Evolutionary conservation across 2,797 vertebrate species (phyloP).

Genomic region (Phoxinus dragarum): DNA sequence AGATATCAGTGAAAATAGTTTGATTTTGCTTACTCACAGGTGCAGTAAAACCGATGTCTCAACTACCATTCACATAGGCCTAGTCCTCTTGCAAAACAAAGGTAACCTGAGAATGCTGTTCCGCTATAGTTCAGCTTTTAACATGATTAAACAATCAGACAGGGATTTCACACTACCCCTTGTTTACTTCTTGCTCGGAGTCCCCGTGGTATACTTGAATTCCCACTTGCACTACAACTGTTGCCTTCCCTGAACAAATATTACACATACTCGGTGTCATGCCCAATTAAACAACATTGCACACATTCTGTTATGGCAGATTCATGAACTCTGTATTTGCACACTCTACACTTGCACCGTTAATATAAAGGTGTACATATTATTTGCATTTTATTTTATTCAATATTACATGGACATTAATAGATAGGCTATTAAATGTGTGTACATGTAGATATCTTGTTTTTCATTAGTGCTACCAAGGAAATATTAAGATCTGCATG

Average conservation of each 20-base stretch:
- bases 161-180: slow-evolving; percentile 21
- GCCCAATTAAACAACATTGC: background rate
- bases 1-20: background rate
- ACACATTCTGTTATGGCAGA: slow-evolving; percentile 1
- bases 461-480: background rate
- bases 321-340: background rate
- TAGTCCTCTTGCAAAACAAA: background rate
- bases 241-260: slow-evolving; percentile 35
- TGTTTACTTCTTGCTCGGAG: slow-evolving; percentile 21
- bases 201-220: slow-evolving; percentile 13
- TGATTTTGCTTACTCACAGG: background rate
- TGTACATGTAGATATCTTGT: background rate
- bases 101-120: background rate
- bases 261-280: background rate
- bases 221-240: background rate
- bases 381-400: background rate
- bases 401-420: background rate
- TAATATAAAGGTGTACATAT: background rate
- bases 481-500: background rate
- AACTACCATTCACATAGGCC: background rate
- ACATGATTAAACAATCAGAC: slow-evolving; percentile 1
- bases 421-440: background rate
- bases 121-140: slow-evolving; percentile 9
- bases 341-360: background rate
- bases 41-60: background rate